A percentile compares a stretch with the other conserved stretches of the same genome.
phyloP scores from a whole-genome alignment of 2,888 invertebrate genomes.

The Drosophila kuntzei region DNA sequence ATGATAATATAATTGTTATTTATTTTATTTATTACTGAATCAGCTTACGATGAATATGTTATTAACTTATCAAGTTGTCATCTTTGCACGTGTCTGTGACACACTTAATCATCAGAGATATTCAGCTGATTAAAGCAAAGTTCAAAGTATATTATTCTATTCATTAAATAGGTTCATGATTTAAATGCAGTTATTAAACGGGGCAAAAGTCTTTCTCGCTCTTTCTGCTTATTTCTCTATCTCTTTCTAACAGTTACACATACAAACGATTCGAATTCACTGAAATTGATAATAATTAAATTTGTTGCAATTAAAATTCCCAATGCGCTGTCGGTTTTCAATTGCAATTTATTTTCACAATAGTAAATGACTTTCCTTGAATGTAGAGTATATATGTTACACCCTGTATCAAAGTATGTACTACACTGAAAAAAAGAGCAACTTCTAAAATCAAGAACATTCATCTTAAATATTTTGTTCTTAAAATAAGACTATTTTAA shows the following conservation, averaged over 20 bases:
- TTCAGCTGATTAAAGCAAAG: background rate
- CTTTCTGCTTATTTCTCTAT: background rate
- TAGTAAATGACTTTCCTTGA: slow-evolving; percentile 10
- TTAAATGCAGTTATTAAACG: background rate
- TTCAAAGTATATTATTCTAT: no score
- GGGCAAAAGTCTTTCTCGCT: background rate
- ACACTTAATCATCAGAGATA: background rate
- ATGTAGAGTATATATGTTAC: background rate
- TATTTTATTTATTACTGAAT: background rate
- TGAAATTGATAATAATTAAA: slow-evolving; percentile 75
- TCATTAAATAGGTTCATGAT: background rate
- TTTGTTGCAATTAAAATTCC: slow-evolving; percentile 73
- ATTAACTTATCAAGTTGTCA: background rate
- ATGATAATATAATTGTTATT: background rate
- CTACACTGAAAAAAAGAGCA: no score
- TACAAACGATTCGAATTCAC: slow-evolving; percentile 10
- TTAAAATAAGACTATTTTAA: no score
- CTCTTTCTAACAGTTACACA: background rate
- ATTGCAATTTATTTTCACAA: slow-evolving; percentile 73
- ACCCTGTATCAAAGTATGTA: background rate
- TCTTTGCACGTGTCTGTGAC: background rate
- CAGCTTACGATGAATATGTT: background rate
- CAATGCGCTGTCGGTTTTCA: slow-evolving; percentile 60
- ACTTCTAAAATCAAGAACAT: no score
- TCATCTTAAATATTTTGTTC: no score